Base-by-base conservation (phyloP, 2,888 invertebrate genomes). In the Synanthedon formicaeformis region DNA sequence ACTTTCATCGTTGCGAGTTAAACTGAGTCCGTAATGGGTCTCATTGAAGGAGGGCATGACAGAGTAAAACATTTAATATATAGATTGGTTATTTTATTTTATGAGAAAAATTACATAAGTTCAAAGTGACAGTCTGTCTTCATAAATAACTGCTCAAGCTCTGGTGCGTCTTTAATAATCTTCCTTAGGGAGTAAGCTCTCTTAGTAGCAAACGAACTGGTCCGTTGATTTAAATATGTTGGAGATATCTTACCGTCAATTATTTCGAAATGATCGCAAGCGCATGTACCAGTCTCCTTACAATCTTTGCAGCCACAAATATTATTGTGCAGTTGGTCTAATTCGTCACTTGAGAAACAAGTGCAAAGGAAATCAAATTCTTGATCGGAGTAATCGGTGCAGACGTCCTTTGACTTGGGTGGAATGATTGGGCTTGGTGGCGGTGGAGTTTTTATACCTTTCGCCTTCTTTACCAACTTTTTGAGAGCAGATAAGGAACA, bases 121-220 rank as follows among this genome's bases (percentile, higher is more conserved):
- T 34, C 40, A 52, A 56, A 59, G 40, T 58, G 51, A 54, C 78
- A 77, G 55, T 76, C 64, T 8, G 67, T 57, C 58, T 66, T 77
- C 53, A 58, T 71, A 54, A 82, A 85, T 60, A 83, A 66, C 58
- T 82, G 75, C 56, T 71, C 58, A 13, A 85, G 60, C 51, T 76
- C 66, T 1, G 78, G 73, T 1, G 72, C 59, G 0, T 63, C 59
- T 2, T 72, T 55, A 2, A 83, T 51, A 27, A 81, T 54, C 50
- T 64, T 60, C 52, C 66, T 67, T 50, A 85, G 59, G 4, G 77
- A 75, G 41, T 56, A 57, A 1, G 75, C 79, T 55, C 78, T 64
- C 0, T 71, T 69, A 0, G 59, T 64, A 0, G 69, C 77, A 54
- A 84, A 83, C 0, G 69, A 62, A n/a, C 56, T 60, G 0, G 65